Percentiles rank a stretch among this genome's conserved stretches.
Evolutionary conservation across 1,140 invertebrate genomes (phyloP).

Genomic region (Procambarus clarkii): DNA sequence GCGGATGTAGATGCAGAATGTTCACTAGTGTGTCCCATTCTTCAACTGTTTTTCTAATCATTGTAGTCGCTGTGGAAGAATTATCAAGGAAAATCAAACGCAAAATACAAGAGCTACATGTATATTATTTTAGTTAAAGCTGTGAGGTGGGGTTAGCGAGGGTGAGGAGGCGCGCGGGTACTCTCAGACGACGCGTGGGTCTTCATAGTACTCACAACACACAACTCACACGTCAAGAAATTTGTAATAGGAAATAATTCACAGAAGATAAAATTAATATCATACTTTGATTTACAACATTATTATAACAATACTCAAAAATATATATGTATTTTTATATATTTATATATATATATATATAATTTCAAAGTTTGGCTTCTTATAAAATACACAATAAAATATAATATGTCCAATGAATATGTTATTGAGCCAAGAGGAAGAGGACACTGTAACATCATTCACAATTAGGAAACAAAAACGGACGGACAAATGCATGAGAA

Average conservation of each 20-base stretch:
- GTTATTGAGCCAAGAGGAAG: neutral
- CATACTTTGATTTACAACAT: neutral
- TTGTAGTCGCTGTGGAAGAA: no score
- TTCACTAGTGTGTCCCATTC: no score
- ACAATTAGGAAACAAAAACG: neutral
- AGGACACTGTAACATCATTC: neutral
- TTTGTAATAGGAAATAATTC: neutral
- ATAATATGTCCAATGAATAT: neutral
- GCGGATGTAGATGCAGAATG: no score
- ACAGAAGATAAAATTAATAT: slow-evolving; percentile 6
- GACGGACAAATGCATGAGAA: neutral
- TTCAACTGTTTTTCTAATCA: no score
- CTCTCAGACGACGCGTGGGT: neutral
- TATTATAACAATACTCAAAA: neutral
- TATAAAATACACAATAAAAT: neutral
- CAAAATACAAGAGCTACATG: neutral
- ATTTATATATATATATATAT: neutral
- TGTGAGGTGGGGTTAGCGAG: neutral
- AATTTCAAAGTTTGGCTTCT: neutral
- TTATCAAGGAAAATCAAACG: neutral
- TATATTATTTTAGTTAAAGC: neutral
- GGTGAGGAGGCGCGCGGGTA: neutral
- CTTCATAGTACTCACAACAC: neutral
- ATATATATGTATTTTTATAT: neutral
- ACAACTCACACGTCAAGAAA: neutral